Base-by-base conservation (phyloP, 2,113 vertebrate genomes). In the Pseudopipra pipra region DNA sequence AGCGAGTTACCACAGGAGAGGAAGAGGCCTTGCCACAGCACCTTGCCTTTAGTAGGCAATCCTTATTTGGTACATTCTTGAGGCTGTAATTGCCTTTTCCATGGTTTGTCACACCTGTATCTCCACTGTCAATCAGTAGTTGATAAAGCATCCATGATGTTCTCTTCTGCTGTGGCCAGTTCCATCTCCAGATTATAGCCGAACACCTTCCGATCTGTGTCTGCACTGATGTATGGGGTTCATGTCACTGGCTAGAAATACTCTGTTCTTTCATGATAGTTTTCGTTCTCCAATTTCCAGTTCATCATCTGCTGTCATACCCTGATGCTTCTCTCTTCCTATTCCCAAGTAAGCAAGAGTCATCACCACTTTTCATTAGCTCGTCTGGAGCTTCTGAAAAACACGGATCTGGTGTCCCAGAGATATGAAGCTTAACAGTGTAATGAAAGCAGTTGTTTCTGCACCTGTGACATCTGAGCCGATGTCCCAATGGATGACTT, bases 1-100 rank as follows among this genome's bases (percentile, higher is more conserved):
- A n/a, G 63, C 56, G 55, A 28, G 47, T 59, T 0, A 0, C 33
- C 1, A 0, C 0, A 2, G 47, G 52, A 67, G 25, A 35, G 39
- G 39, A 62, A 74, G 43, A 4, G 49, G 46, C 51, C 46, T 66
- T 74, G 31, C 61, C 14, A 9, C 24, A 39, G 28, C 18, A 70
- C 31, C 31, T 30, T 46, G 51, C 46, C 39, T 43, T 89, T 77
- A 33, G n/a, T 82, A 23, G 31, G 2, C 27, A 19, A 2, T 77
- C 18, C 27, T 41, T 4, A 3, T 52, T 86, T 31, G 22, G 27
- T 82, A 14, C 2, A 8, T 89, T 52, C 30, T 55, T 49, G 33
- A 12, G 43, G 24, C 28, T 65, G 14, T 71, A 46, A 9, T 61
- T 78, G 73, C 33, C 33, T 87, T 75, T 87, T 65, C 27, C 66